Base-by-base conservation (phyloP, 2,888 invertebrate genomes). In the Amblyteles armatorius region DNA sequence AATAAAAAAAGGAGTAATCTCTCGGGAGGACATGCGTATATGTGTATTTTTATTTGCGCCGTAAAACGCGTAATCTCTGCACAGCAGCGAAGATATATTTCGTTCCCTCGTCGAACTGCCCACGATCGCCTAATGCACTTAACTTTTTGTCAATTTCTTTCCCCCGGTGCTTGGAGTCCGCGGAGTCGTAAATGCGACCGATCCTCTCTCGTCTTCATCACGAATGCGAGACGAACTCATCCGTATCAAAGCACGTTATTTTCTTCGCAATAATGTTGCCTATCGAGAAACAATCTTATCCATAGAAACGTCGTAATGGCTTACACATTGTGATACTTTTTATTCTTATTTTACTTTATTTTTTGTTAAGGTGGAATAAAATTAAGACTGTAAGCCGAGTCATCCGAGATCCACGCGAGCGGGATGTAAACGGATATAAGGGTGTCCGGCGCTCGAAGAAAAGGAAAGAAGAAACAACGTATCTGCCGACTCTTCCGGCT, bases 61-160 rank as follows among this genome's bases (percentile, higher is more conserved):
- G 55, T 79, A 79, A 79, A 71, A 72, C 36, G 67, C 72, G 72
- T 50, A 84, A 76, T 80, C 76, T 48, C 67, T 48, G 65, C 65
- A 57, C 67, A 57, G 76, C 71, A 67, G 72, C 71, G 40, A 40
- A 52, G 11, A 33, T 71, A 48, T 33, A 69, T 44, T 80, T 76
- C 40, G 36, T 79, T 73, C 67, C 48, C 72, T 72, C 79, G 60
- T 50, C 29, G 22, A 76, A 74, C 79, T 82, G 71, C 85, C 85
- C 82, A 79, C 85, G 82, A 82, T 82, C 79, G 60, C 63, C 85
- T 79, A 77, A 82, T 82, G 85, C 85, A 82, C 85, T 85, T 82
- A 85, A 85, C 82, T 85, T 85, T 82, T 85, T 79, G 74, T 73
- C 76, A 16, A 3, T 33, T 29, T 26, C 26, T 29, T 16, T 7